These are phyloP conservation scores for Ennomos erosarius DNA, from an alignment of 2,888 invertebrate species.

Conservation along the genomic window DNA sequence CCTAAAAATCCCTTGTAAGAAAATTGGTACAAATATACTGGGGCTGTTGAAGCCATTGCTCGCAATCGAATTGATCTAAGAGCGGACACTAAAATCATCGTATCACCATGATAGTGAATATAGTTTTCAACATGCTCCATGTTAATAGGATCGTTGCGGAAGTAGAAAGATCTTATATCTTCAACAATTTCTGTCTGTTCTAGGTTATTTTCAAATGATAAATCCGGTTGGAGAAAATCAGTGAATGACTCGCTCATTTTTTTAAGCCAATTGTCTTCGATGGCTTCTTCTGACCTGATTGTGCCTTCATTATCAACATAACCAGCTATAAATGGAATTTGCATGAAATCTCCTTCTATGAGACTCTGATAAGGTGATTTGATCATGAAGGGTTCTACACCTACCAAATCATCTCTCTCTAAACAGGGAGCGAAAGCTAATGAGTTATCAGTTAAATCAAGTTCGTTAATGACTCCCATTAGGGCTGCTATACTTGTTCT, in stretches of 20 bases:
- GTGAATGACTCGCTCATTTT: conserved; percentile 66
- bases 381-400: conserved; percentile 56
- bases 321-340: conserved; percentile 70
- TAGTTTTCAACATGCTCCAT: conserved; percentile 50
- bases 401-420: conserved; percentile 58
- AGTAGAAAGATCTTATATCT: conserved; percentile 62
- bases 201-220: conserved; percentile 55
- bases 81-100: conserved; percentile 70
- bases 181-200: conserved; percentile 50
- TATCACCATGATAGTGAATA: conserved; percentile 70
- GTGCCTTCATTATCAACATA: conserved; percentile 76
- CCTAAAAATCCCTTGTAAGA: conserved; percentile 70
- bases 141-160: conserved; percentile 50
- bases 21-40: conserved; percentile 72
- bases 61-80: conserved; percentile 66
- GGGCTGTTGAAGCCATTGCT: conserved; percentile 42
- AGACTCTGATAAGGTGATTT: conserved; percentile 66
- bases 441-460: conserved; percentile 70
- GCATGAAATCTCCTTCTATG: conserved; percentile 52
- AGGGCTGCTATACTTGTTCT: conserved; percentile 65
- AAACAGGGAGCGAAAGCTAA: conserved; percentile 75
- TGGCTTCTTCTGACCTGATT: conserved; percentile 62
- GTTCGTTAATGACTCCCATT: conserved; percentile 71
- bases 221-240: conserved; percentile 70
- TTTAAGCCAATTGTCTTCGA: conserved; percentile 61